Evolutionary conservation across 2,797 vertebrate genomes (phyloP).

Genomic region (Poliocrania exsul): DNA sequence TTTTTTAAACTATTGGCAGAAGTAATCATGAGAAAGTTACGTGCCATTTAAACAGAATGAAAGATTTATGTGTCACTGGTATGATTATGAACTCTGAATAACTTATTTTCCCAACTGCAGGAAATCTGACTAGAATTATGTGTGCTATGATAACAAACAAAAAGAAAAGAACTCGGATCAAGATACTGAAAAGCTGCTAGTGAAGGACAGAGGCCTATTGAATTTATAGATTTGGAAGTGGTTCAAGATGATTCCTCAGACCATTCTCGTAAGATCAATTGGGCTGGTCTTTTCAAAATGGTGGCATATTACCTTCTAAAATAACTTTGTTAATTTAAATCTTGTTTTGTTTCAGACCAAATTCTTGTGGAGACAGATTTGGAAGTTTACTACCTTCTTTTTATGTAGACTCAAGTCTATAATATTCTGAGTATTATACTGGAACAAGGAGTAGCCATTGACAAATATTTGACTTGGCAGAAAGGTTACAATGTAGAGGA

Average conservation of each 20-base stretch:
- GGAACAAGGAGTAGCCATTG: not conserved
- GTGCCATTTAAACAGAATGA: not conserved
- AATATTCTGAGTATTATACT: not conserved
- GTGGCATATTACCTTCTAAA: not conserved
- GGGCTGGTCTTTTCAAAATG: not conserved
- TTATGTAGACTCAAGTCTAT: not conserved
- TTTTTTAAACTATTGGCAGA: not conserved
- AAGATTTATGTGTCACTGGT: not conserved
- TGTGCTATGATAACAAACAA: not conserved
- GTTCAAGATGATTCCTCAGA: not conserved
- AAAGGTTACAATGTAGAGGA: not conserved
- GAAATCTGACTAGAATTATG: not conserved
- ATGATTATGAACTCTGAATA: not conserved
- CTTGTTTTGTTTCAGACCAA: not conserved
- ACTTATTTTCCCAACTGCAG: not conserved
- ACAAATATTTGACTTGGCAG: not conserved
- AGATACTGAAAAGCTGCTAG: not conserved
- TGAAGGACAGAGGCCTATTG: not conserved
- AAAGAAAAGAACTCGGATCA: not conserved
- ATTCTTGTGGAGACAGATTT: not conserved
- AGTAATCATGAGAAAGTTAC: not conserved
- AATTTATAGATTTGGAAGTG: not conserved
- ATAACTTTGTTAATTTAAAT: not conserved
- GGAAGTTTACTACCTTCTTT: not conserved
- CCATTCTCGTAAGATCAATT: not conserved